Evolutionary conservation across 2,888 invertebrate genomes (phyloP).

Genomic region (Macropis europaea): DNA sequence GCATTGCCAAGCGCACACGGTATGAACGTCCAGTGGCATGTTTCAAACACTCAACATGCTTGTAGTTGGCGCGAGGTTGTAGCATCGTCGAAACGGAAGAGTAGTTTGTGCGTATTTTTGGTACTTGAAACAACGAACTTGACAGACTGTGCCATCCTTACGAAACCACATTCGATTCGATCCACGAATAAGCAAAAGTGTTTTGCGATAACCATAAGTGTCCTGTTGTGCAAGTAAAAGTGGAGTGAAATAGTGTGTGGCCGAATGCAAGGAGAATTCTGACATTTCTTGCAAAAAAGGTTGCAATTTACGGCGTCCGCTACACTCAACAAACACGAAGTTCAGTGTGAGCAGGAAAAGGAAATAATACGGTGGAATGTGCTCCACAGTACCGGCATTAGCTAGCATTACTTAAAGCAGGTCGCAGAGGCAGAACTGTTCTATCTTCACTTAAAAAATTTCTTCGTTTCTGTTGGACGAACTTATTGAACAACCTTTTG

Average conservation of each 20-base stretch:
- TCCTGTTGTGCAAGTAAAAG: constrained; percentile 31
- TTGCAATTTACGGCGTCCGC: constrained; percentile 1
- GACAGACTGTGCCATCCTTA: constrained; percentile 40
- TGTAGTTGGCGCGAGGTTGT: constrained; percentile 73
- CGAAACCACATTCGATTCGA: constrained; percentile 21
- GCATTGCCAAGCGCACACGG: constrained; percentile 69
- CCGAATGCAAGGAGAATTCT: constrained; percentile 23
- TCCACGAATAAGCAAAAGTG: constrained; percentile 30
- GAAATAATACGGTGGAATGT: constrained; percentile 59
- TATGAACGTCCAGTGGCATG: constrained; percentile 75
- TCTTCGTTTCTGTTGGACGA: constrained; percentile 3
- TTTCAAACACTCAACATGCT: constrained; percentile 75
- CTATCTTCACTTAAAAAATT: constrained; percentile 37
- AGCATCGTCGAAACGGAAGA: constrained; percentile 57
- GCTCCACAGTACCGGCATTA: constrained; percentile 50
- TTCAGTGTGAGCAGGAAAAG: constrained; percentile 45
- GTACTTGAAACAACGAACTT: constrained; percentile 23
- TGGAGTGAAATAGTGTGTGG: constrained; percentile 24
- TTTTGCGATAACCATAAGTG: constrained; percentile 33
- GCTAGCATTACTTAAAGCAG: constrained; percentile 54
- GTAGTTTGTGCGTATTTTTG: constrained; percentile 50
- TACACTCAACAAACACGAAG: constrained; percentile 7
- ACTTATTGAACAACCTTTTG: background rate
- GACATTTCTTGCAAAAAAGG: constrained; percentile 35
- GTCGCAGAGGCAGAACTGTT: constrained; percentile 47